Conservation (phyloP, 2,113 vertebrate species). For the Oryzias curvinotus region DNA sequence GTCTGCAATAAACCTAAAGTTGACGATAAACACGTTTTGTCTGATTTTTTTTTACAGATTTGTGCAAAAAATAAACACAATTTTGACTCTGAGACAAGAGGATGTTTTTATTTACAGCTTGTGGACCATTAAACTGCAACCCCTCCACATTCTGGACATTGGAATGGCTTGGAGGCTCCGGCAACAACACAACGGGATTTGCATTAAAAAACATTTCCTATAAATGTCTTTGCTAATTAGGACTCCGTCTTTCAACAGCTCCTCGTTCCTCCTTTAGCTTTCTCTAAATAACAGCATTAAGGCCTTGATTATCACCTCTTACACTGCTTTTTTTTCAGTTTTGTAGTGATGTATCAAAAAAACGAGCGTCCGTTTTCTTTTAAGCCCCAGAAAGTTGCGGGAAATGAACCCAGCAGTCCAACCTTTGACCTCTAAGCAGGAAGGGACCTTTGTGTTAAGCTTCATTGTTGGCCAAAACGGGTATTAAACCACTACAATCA, state of each 20-base stretch:
- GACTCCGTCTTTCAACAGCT: too few species aligned
- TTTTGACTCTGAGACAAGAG: constrained; percentile 25
- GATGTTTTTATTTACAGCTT: constrained; percentile 71
- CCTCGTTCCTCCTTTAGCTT: too few species aligned
- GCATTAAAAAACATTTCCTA: constrained; percentile 50
- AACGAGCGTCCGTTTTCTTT: constrained; percentile 9
- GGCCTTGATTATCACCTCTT: constrained; percentile 60
- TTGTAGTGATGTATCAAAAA: constrained; percentile 31
- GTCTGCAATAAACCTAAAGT: too few species aligned
- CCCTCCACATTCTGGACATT: constrained; percentile 35
- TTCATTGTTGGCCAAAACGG: constrained; percentile 52
- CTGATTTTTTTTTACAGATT: not conserved
- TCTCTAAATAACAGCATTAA: constrained; percentile 43
- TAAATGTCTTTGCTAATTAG: not conserved
- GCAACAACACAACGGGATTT: constrained; percentile 28
- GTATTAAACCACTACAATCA: constrained; percentile 71
- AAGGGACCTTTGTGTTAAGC: constrained; percentile 55
- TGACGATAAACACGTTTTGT: too few species aligned
- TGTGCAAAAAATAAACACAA: constrained; percentile 30
- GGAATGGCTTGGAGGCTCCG: constrained; percentile 33
- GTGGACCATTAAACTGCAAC: constrained; percentile 54
- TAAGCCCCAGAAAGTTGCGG: constrained; percentile 7
- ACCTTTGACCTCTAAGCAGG: constrained; percentile 47
- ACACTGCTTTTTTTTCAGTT: constrained; percentile 21
- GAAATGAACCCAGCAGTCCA: constrained; percentile 26